phyloP scores from a whole-genome alignment of 2,113 vertebrate species.

The Abramis brama region DNA sequence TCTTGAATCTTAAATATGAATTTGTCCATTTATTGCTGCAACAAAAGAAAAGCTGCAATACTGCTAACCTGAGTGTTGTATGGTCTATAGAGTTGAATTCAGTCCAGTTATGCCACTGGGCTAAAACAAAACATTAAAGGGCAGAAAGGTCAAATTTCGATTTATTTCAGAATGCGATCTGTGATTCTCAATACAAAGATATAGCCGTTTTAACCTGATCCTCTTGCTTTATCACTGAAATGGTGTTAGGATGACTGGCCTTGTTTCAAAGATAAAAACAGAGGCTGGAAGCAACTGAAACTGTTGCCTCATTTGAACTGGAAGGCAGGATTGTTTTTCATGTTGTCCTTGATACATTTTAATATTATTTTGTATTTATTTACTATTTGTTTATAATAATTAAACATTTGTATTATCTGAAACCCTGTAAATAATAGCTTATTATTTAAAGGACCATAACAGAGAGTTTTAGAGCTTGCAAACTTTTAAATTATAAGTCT shows the following conservation, averaged over 20 bases:
- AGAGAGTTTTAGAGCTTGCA: background rate
- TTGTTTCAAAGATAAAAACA: conserved; percentile 7
- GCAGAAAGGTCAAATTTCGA: conserved; percentile 7
- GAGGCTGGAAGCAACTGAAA: conserved; percentile 7
- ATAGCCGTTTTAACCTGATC: background rate
- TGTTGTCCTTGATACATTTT: background rate
- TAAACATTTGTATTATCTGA: background rate
- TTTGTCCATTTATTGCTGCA: background rate
- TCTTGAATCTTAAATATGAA: background rate
- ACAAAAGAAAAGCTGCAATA: background rate
- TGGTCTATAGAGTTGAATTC: background rate
- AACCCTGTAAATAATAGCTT: background rate
- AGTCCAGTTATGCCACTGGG: conserved; percentile 20
- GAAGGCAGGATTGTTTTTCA: background rate
- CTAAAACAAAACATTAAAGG: conserved; percentile 4
- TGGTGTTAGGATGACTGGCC: background rate
- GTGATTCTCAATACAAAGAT: conserved; percentile 9
- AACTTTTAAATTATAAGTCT: background rate
- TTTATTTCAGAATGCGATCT: conserved; percentile 14
- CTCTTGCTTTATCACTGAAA: background rate
- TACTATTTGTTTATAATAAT: background rate
- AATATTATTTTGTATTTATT: background rate
- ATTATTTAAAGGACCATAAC: background rate
- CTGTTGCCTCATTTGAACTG: conserved; percentile 20
- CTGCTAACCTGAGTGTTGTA: background rate